Base-by-base conservation (phyloP, 1,140 invertebrate species). In the Drosophila triauraria region DNA sequence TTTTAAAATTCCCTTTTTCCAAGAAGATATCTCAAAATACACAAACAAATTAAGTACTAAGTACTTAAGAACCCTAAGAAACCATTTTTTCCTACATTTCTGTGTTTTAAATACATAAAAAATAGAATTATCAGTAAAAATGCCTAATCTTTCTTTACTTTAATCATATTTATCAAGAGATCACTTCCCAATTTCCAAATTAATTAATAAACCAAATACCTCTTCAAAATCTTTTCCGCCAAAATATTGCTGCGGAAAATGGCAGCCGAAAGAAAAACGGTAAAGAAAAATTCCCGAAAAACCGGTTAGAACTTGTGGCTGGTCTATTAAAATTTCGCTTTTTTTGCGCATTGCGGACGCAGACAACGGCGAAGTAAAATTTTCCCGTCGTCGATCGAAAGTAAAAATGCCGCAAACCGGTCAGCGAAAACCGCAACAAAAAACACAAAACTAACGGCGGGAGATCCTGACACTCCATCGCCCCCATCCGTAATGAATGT, bases 291-390 rank as follows among this genome's bases (percentile, higher is more conserved):
- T 20, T 17, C 43, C 64, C 44, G 9, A 4, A 58, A 88, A 87
- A 88, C 84, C 80, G 84, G 85, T 87, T 68, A 87, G 85, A 87
- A 90, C 78, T 64, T 42, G 59, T 35, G 54, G 54, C 50, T 64
- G 69, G 65, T 71, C 67, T 74, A 64, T 86, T 64, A 57, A 84
- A 88, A 80, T 88, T 88, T 88, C 85, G 84, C 78, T 86, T 88
- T 79, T 79, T 59, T 78, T 80, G 38, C 53, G n/a, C 48, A 40
- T 23, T 30, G 68, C 67, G 79, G 72, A 72, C 32, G 42, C 62
- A 75, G 71, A 74, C 27, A 30, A 30, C 54, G 48, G 30, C 46
- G 68, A 50, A 27, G 71, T 61, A 32, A 60, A 70, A 86, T 86
- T 82, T 86, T 80, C 84, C 61, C 53, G 75, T 84, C 71, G 70